These are phyloP conservation scores for Brienomyrus longianalis DNA, from an alignment of 2,113 vertebrate genomes.

Conservation along the genomic window DNA sequence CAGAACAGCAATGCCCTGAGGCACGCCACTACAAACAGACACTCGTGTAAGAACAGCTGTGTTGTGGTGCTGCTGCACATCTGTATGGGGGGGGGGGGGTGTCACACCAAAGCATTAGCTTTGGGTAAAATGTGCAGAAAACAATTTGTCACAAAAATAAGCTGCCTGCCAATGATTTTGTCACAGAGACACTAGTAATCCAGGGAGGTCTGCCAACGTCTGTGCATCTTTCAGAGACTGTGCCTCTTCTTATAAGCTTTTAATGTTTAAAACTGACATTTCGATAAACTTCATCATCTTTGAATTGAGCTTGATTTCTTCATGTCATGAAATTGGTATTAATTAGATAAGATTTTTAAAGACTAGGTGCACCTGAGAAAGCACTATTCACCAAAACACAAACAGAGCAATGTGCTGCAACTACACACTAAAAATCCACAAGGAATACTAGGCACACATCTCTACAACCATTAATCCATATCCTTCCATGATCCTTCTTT, in stretches of 20 bases:
- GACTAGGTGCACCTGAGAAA: neutral
- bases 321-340: neutral
- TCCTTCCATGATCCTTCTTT: neutral
- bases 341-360: neutral
- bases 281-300: neutral
- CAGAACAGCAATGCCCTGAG: neutral
- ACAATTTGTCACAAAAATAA: neutral
- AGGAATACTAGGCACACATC: neutral
- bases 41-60: conserved; percentile 1
- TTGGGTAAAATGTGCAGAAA: neutral
- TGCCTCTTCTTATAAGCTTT: neutral
- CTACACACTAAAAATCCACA: neutral
- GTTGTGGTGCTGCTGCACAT: neutral
- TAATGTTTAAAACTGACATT: neutral
- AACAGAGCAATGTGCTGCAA: neutral
- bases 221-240: neutral
- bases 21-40: neutral
- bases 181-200: neutral
- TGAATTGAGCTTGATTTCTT: neutral
- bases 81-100: neutral
- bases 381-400: neutral
- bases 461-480: neutral
- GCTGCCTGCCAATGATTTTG: neutral
- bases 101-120: conserved; percentile 1
- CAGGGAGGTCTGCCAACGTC: neutral